Conservation (phyloP, 1,140 invertebrate genomes). For the Triops longicaudatus region DNA sequence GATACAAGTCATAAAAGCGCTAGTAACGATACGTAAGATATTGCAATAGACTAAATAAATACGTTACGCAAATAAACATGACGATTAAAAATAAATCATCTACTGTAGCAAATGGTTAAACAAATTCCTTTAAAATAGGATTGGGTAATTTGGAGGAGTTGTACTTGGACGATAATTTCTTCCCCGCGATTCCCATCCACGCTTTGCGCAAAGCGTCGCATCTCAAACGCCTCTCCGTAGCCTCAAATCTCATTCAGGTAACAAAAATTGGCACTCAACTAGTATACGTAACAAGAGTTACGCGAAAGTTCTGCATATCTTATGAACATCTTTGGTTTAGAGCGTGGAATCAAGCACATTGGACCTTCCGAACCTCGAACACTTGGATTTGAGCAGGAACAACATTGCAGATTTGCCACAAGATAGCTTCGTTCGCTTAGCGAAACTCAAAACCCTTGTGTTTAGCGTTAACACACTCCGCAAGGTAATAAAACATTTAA, state of each 20-base stretch:
- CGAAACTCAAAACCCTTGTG: constrained; percentile 60
- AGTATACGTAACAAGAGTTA: too few relatives aligned
- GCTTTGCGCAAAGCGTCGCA: constrained; percentile 58
- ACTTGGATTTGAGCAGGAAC: constrained; percentile 73
- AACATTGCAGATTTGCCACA: constrained; percentile 67
- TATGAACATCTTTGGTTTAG: constrained; percentile 18
- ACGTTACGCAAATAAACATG: too few relatives aligned
- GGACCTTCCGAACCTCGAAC: constrained; percentile 48
- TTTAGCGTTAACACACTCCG: constrained; percentile 74
- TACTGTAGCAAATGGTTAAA: not conserved
- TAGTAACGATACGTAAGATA: not conserved
- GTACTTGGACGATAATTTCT: constrained; percentile 75
- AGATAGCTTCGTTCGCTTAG: constrained; percentile 65
- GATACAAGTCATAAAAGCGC: not conserved
- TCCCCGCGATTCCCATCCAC: constrained; percentile 65
- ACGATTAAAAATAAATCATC: constrained; percentile 1
- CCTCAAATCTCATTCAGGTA: constrained; percentile 72
- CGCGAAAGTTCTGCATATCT: not conserved
- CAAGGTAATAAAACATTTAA: constrained; percentile 52
- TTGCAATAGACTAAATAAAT: too few relatives aligned
- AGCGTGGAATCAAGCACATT: not conserved
- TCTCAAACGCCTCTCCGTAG: constrained; percentile 64
- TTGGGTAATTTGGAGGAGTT: constrained; percentile 61
- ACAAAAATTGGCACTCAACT: constrained; percentile 34
- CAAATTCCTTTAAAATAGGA: constrained; percentile 40